phyloP scores from a whole-genome alignment of 1,140 invertebrate genomes.

The Drosophila mayri region DNA sequence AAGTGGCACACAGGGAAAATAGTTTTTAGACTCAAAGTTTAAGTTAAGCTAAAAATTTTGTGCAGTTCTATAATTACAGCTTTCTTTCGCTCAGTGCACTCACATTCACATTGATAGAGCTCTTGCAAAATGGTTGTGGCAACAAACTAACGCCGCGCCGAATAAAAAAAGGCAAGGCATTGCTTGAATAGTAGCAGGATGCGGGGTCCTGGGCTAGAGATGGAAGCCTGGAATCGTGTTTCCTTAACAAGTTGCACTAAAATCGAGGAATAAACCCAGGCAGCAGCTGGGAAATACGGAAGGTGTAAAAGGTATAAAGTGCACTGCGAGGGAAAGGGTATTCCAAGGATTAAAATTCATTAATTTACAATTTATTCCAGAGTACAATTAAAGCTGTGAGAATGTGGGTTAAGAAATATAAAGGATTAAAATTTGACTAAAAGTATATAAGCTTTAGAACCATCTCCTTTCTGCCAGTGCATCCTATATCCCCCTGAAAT shows the following conservation, averaged over 20 bases:
- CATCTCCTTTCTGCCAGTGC: conserved; percentile 1
- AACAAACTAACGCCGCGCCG: conserved; percentile 58
- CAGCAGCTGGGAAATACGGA: not conserved
- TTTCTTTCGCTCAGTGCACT: not conserved
- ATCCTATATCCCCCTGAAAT: not conserved
- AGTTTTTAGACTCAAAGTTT: not conserved
- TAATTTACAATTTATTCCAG: not conserved
- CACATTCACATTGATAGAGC: conserved; percentile 27
- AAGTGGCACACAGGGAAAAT: not conserved
- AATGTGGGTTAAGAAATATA: not conserved
- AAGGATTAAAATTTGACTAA: not conserved
- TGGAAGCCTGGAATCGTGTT: conserved; percentile 34
- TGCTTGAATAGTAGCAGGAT: conserved; percentile 29
- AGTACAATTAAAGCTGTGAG: not conserved
- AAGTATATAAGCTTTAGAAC: not conserved
- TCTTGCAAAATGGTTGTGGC: conserved; percentile 27
- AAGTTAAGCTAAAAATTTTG: not conserved
- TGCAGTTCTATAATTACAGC: no score
- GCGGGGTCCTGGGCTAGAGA: conserved; percentile 21
- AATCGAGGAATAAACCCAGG: conserved; percentile 15
- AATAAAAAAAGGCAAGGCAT: conserved; percentile 69
- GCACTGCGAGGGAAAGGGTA: not conserved
- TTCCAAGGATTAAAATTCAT: not conserved
- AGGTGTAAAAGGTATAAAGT: not conserved
- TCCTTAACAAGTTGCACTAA: not conserved